These are phyloP conservation scores for Holothuria leucospilota DNA, from an alignment of 53 echinoderm and acorn worm genomes.

Conservation along the genomic window DNA sequence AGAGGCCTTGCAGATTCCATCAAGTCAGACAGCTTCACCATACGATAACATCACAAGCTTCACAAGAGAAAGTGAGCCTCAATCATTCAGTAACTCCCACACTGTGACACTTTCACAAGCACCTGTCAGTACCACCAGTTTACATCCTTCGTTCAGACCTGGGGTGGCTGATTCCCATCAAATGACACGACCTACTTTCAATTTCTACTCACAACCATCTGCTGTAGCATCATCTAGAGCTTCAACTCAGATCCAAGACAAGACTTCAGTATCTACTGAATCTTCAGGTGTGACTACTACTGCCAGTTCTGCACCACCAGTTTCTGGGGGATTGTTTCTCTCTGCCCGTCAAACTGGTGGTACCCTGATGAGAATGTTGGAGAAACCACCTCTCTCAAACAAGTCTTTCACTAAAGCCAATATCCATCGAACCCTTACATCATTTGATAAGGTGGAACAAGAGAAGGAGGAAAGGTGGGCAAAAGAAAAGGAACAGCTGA, in stretches of 20 bases:
- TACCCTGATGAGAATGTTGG: slow-evolving; percentile 39
- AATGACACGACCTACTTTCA: slow-evolving; percentile 28
- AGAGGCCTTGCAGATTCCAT: not conserved
- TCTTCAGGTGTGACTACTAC: not conserved
- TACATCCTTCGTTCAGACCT: not conserved
- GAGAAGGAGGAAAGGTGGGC: slow-evolving; percentile 48
- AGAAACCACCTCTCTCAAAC: slow-evolving; percentile 62
- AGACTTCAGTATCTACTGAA: not conserved
- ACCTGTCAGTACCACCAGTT: not conserved
- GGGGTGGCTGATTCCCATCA: not conserved
- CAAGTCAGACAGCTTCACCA: not conserved
- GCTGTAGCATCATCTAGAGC: not conserved
- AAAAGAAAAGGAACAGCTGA: slow-evolving; percentile 39
- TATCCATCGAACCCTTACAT: slow-evolving; percentile 87
- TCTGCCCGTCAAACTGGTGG: not conserved
- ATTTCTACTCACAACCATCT: slow-evolving; percentile 33
- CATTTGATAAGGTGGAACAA: slow-evolving; percentile 73
- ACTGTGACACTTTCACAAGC: not conserved
- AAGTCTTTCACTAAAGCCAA: slow-evolving; percentile 83
- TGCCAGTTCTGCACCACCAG: not conserved
- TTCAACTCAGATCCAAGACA: too few species aligned
- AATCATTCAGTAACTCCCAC: not conserved
- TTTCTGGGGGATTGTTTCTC: not conserved
- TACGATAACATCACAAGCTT: not conserved
- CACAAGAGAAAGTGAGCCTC: not conserved